Percentiles rank a stretch among this genome's conserved stretches.
Conservation (phyloP, 2,113 vertebrate genomes). For the Erythrocercus mccallii region DNA sequence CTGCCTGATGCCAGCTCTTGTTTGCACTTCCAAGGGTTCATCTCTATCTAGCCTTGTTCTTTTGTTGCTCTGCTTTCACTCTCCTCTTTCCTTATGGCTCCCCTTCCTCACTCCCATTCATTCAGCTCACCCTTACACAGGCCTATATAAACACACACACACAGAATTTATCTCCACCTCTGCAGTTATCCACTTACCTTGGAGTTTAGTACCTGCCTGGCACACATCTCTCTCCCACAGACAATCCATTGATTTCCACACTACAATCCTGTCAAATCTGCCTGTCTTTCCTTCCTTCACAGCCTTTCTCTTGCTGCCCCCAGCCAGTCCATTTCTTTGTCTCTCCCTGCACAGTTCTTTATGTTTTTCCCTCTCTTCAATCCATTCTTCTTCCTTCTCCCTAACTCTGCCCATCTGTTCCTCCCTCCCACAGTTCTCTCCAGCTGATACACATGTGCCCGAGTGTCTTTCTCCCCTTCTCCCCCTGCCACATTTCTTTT, state of each 20-base stretch:
- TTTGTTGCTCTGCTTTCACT: background rate
- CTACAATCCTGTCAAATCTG: background rate
- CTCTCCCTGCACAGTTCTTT: background rate
- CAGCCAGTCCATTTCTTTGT: background rate
- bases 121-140: background rate
- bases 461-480: background rate
- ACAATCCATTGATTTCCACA: background rate
- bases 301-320: background rate
- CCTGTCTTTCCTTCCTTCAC: background rate
- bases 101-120: background rate
- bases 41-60: background rate
- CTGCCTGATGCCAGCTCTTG: background rate
- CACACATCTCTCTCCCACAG: background rate
- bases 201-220: background rate
- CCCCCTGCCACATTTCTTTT: background rate
- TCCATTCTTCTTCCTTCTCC: background rate
- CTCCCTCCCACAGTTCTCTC: background rate
- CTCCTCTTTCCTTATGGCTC: background rate
- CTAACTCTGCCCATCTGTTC: background rate
- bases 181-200: background rate
- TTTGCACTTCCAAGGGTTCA: background rate
- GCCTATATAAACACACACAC: background rate
- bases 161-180: background rate
- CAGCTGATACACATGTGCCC: background rate
- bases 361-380: background rate